Evolutionary conservation across 2,797 vertebrate genomes (phyloP).

Genomic region (Amblyraja radiata): DNA sequence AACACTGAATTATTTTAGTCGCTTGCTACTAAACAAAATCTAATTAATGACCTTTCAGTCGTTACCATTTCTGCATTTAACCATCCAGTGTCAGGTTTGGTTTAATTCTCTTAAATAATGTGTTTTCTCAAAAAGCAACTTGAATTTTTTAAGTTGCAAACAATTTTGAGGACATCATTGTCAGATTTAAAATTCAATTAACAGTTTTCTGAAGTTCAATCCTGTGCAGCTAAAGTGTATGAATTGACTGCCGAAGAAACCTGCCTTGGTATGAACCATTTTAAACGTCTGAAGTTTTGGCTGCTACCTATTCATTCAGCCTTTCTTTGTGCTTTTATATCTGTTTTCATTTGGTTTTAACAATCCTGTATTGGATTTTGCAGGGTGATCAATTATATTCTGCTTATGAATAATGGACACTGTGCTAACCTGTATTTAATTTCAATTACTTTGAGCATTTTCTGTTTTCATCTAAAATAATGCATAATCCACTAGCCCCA

Average conservation of each 20-base stretch:
- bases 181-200: not conserved
- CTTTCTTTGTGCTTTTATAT: not conserved
- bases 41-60: not conserved
- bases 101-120: not conserved
- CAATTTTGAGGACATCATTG: not conserved
- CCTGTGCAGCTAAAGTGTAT: not conserved
- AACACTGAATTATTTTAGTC: not conserved
- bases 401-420: not conserved
- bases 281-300: not conserved
- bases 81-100: not conserved
- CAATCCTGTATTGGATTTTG: not conserved
- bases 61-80: not conserved
- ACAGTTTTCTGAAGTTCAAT: not conserved
- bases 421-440: not conserved
- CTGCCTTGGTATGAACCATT: not conserved
- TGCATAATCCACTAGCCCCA: not conserved
- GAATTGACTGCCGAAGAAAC: not conserved
- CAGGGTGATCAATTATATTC: not conserved
- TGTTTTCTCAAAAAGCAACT: not conserved
- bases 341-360: not conserved
- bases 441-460: not conserved
- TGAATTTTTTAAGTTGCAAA: not conserved
- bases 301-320: not conserved
- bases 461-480: not conserved
- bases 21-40: not conserved